Conservation (phyloP, 1,140 invertebrate species). For the Scylla paramamosain region DNA sequence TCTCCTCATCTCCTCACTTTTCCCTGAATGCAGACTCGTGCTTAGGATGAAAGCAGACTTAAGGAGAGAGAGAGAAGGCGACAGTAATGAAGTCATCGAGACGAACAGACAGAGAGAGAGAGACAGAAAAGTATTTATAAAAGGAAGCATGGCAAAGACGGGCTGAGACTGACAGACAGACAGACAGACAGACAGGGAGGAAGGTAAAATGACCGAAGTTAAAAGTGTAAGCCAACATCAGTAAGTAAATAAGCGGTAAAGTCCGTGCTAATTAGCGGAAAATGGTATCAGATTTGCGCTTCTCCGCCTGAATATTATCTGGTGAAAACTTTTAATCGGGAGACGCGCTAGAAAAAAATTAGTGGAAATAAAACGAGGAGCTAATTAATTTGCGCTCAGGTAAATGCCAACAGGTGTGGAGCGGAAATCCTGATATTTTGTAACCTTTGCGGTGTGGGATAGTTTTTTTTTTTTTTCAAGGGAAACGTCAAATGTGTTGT, state of each 20-base stretch:
- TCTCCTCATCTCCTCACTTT: not conserved
- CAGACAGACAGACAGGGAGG: not conserved
- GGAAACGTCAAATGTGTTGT: too few relatives aligned
- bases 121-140: not conserved
- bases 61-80: not conserved
- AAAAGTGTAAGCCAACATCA: too few relatives aligned
- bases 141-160: not conserved
- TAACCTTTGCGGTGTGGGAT: not conserved
- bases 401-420: not conserved
- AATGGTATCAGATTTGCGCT: not conserved
- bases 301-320: not conserved
- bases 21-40: not conserved
- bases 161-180: not conserved
- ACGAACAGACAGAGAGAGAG: not conserved
- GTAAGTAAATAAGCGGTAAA: too few relatives aligned
- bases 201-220: not conserved
- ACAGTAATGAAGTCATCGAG: not conserved
- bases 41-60: not conserved
- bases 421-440: not conserved
- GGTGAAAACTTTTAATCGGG: not conserved
- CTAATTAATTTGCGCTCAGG: not conserved
- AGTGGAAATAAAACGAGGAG: not conserved
- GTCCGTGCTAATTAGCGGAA: too few relatives aligned
- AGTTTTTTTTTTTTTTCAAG: too few relatives aligned
- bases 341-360: not conserved